phyloP scores from a whole-genome alignment of 2,113 vertebrate species.

The Anhinga anhinga region DNA sequence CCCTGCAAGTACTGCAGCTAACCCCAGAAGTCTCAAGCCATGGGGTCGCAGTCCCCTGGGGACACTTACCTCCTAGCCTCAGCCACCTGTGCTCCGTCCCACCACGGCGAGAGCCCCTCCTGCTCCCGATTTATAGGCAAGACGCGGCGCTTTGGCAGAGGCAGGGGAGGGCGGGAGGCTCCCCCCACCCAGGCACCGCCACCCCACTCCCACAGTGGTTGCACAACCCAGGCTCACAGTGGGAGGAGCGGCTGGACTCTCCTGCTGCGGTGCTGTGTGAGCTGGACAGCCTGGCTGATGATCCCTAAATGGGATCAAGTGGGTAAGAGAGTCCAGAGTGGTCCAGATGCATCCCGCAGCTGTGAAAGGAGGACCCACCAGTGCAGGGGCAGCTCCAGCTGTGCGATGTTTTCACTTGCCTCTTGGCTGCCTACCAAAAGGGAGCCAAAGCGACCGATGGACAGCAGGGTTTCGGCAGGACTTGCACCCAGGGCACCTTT shows the following conservation, averaged over 20 bases:
- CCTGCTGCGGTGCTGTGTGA: fast-evolving
- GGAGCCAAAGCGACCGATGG: not conserved
- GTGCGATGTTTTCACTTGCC: not conserved
- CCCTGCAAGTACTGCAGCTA: not conserved
- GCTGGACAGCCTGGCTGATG: not conserved
- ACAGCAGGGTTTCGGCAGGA: not conserved
- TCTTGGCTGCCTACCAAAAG: not conserved
- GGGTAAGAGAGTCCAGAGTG: not conserved
- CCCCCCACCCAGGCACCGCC: fast-evolving
- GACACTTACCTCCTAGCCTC: not conserved
- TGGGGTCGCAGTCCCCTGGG: not conserved
- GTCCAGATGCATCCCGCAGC: fast-evolving
- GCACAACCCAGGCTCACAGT: not conserved
- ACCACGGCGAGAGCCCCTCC: not conserved
- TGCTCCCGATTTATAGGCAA: fast-evolving
- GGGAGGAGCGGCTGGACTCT: not conserved
- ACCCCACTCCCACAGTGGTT: not conserved
- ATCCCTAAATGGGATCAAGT: not conserved
- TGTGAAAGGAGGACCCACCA: fast-evolving
- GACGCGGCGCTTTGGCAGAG: fast-evolving
- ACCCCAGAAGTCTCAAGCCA: not conserved
- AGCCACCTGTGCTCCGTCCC: fast-evolving
- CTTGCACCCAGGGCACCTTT: not conserved
- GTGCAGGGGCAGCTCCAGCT: not conserved
- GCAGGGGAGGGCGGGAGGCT: not conserved